Percentiles rank a stretch among this genome's conserved stretches.
phyloP scores from a whole-genome alignment of 2,113 vertebrate species.

The Thamnaconus septentrionalis region DNA sequence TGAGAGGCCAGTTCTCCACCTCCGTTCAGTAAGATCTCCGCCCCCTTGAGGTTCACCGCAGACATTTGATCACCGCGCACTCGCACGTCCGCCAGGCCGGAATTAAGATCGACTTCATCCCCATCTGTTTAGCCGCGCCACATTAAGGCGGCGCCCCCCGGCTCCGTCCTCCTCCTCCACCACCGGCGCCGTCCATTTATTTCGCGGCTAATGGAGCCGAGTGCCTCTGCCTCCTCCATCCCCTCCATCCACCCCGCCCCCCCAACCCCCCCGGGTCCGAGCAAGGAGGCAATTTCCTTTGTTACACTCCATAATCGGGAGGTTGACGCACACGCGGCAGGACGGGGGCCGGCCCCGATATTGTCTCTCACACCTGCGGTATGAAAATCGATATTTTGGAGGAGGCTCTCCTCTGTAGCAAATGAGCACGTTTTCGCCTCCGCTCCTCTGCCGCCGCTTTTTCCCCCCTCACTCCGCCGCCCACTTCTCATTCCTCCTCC shows the following conservation, averaged over 20 bases:
- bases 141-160: constrained; percentile 5
- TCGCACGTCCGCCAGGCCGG: constrained; percentile 1
- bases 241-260: constrained; percentile 1
- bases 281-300: constrained; percentile 60
- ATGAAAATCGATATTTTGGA: constrained; percentile 49
- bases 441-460: constrained; percentile 18
- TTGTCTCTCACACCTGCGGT: constrained; percentile 55
- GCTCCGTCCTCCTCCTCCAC: not conserved
- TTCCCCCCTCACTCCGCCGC: constrained; percentile 25
- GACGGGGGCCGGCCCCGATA: constrained; percentile 44
- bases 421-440: constrained; percentile 54
- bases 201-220: constrained; percentile 14
- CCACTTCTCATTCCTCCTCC: constrained; percentile 30
- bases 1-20: constrained; percentile 13
- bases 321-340: constrained; percentile 45
- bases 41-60: constrained; percentile 7
- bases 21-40: constrained; percentile 6
- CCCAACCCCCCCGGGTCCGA: constrained; percentile 38
- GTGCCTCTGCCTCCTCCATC: not conserved
- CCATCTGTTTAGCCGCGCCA: not conserved
- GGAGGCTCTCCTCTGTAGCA: constrained; percentile 48
- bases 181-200: constrained; percentile 9
- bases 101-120: constrained; percentile 12
- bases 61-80: constrained; percentile 5
- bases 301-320: constrained; percentile 55